Conservation (phyloP, 1,140 invertebrate species). For the Idris sp. region DNA sequence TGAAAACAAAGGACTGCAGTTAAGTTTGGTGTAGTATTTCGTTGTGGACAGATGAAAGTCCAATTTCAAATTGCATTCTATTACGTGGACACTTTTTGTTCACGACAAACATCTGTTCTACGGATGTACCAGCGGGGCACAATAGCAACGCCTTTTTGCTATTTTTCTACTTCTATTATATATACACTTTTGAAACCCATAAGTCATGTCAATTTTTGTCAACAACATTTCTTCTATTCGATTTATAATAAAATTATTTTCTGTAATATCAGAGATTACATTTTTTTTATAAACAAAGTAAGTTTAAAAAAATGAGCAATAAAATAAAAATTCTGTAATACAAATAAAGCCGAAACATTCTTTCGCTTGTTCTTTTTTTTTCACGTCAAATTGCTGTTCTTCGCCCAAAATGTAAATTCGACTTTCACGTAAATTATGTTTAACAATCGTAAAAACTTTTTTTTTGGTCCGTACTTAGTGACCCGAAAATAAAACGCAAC, state of each 20-base stretch:
- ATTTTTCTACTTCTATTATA: conserved; percentile 34
- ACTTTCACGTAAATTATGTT: conserved; percentile 26
- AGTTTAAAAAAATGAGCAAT: no score
- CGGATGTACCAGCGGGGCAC: conserved; percentile 43
- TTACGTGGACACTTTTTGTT: conserved; percentile 45
- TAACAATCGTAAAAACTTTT: conserved; percentile 25
- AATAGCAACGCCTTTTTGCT: conserved; percentile 28
- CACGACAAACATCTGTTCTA: conserved; percentile 38
- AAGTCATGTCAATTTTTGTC: not conserved
- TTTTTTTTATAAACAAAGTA: no score
- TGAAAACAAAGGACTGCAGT: conserved; percentile 10
- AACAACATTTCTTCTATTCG: no score
- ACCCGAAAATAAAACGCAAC: conserved; percentile 16
- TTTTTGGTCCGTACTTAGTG: not conserved
- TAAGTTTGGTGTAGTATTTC: conserved; percentile 9
- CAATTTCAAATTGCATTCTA: conserved; percentile 24
- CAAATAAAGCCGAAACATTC: no score
- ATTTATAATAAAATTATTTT: no score
- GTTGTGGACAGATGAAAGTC: conserved; percentile 13
- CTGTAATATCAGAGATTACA: no score
- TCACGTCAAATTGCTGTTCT: not conserved
- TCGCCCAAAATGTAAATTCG: conserved; percentile 9
- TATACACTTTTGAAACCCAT: not conserved
- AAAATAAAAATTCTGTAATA: no score
- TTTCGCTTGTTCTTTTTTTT: no score